Evolutionary conservation across 2,888 invertebrate species (phyloP), one percentile per base, ranked within the genome.

Genomic region (Subacronicta megacephala): DNA sequence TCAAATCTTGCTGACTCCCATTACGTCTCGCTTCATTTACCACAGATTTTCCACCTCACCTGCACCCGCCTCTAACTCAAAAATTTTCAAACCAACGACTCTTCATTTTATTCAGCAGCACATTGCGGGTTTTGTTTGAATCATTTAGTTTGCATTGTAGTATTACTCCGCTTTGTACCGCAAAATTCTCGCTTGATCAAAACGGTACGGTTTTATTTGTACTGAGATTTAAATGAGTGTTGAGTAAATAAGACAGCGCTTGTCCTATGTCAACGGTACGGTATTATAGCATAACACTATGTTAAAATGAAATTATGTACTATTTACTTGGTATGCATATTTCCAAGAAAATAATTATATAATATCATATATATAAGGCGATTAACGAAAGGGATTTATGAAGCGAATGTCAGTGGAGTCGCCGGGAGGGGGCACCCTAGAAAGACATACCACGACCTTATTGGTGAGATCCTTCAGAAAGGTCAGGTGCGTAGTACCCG

Each of bases 1-100:
- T 40, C 15, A 26, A 16, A 13, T 41, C 16, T 18, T 31, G 38
- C 46, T 59, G 35, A 42, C 45, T 38, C n/a, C 23, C 35, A 42
- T 38, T 37, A 46, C 9, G 20, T 20, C 45, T 29, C 29, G 16
- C 47, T 66, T 43, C 60, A 66, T 66, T 65, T 43, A 16, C 18
- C 46, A 29, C 16, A 65, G 15, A 40, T 35, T 58, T 43, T 64
- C 38, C 41, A 64, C 15, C 6, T 43, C 47, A 13, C n/a, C 35
- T 29, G 42, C 41, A 42, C 3, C 23, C 31, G 12, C 31, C 41
- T 18, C n/a, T 36, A 7, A 12, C 29, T 35, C n/a, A 29, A 29
- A 62, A 15, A 36, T 44, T 58, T 7, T 20, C 7, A 12, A 31
- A 41, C 10, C 26, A 17, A 29, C 10, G 17, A 15, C 36, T 6